A percentile compares a stretch with the other conserved stretches of the same genome.
Conservation (phyloP, 2,113 vertebrate genomes). For the Chaenogobius annularis region DNA sequence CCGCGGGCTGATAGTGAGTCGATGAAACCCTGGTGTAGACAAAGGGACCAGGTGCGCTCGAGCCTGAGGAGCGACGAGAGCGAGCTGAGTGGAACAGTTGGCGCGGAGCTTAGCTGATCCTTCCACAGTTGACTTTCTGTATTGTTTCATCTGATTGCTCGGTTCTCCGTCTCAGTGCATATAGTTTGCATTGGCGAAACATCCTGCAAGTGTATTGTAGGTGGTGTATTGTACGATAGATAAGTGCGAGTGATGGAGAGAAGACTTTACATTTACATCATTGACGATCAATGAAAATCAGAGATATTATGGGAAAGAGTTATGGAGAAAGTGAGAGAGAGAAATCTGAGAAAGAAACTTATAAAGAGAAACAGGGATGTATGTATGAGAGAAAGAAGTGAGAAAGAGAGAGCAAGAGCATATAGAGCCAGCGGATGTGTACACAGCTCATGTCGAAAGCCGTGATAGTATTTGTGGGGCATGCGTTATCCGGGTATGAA, state of each 20-base stretch:
- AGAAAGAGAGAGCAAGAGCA: constrained; percentile 6
- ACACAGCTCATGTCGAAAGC: constrained; percentile 3
- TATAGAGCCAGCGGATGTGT: constrained; percentile 6
- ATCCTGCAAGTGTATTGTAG: neutral
- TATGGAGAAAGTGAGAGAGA: neutral
- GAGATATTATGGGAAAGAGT: no score
- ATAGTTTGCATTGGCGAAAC: neutral
- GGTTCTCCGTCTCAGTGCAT: neutral
- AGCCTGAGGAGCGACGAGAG: neutral
- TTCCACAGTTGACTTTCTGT: neutral
- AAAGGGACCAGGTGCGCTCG: neutral
- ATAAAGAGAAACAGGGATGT: neutral
- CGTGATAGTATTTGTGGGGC: constrained; percentile 12
- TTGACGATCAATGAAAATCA: no score
- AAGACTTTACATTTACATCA: no score
- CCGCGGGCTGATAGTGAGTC: neutral
- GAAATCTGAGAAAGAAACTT: constrained; percentile 12
- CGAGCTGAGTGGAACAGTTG: constrained; percentile 1
- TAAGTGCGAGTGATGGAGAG: no score
- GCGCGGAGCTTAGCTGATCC: neutral
- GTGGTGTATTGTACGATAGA: no score
- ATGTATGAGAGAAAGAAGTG: constrained; percentile 13
- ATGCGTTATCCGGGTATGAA: constrained; percentile 18
- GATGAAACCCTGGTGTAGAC: neutral
- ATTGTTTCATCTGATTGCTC: constrained; percentile 5